Percentiles rank a stretch among this genome's conserved stretches.
Evolutionary conservation across 2,113 vertebrate species (phyloP).

Genomic region (Saccopteryx bilineata): DNA sequence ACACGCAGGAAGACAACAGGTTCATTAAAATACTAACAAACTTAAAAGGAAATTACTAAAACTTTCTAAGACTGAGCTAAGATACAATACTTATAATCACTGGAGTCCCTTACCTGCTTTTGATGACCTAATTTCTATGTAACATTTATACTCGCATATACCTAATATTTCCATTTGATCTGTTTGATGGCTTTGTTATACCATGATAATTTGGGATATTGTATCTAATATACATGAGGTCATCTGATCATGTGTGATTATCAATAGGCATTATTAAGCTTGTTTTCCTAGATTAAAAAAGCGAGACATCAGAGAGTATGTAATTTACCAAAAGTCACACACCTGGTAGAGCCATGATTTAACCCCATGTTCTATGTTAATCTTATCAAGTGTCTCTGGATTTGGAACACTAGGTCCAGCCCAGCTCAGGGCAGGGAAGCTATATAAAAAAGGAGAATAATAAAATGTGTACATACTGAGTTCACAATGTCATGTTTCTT

Average conservation of each 20-base stretch:
- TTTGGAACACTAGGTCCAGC: background rate
- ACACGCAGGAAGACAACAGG: constrained; percentile 62
- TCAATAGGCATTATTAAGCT: background rate
- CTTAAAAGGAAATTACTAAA: constrained; percentile 46
- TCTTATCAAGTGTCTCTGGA: background rate
- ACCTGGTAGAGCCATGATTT: background rate
- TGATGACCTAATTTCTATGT: background rate
- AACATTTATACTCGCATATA: background rate
- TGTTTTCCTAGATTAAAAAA: background rate
- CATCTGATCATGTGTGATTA: background rate
- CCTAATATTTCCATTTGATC: background rate
- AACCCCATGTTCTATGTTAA: background rate
- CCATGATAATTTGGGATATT: background rate
- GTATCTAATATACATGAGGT: background rate
- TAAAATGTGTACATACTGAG: background rate
- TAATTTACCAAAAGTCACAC: background rate
- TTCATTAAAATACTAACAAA: constrained; percentile 66
- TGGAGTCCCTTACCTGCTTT: background rate
- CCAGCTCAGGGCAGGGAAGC: accelerated
- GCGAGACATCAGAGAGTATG: background rate
- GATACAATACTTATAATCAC: background rate
- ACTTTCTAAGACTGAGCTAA: constrained; percentile 6
- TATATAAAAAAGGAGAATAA: background rate
- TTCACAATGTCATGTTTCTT: background rate
- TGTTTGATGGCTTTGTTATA: background rate